phyloP scores from a whole-genome alignment of 1,140 invertebrate genomes.

The Macrocentrus cingulum region DNA sequence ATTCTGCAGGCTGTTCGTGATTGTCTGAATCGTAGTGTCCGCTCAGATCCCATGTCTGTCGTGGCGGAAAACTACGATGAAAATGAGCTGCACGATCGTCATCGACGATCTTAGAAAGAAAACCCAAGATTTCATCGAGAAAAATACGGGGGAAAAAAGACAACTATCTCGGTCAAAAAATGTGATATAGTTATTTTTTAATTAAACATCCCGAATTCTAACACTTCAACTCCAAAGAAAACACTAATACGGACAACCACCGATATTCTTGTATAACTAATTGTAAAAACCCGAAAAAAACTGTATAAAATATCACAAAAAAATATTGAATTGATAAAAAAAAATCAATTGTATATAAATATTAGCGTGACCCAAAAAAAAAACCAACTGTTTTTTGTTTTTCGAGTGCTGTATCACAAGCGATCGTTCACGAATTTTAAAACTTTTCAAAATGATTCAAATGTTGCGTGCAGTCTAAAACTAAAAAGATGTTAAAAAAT shows the following conservation, averaged over 20 bases:
- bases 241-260: background rate
- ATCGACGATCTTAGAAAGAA: background rate
- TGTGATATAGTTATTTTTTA: conserved; percentile 11
- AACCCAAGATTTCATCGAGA: too few relatives aligned
- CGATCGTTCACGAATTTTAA: too few relatives aligned
- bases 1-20: conserved; percentile 77
- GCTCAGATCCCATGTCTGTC: conserved; percentile 42
- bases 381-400: too few relatives aligned
- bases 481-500: too few relatives aligned
- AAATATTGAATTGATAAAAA: background rate
- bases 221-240: background rate
- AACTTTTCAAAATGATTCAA: too few relatives aligned
- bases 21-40: conserved; percentile 63
- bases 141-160: too few relatives aligned
- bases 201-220: background rate
- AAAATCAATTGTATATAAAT: too few relatives aligned
- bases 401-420: too few relatives aligned
- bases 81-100: background rate
- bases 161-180: too few relatives aligned
- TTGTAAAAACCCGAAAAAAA: conserved; percentile 26
- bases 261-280: conserved; percentile 16
- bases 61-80: conserved; percentile 18
- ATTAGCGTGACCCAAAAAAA: too few relatives aligned
- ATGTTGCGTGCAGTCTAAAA: too few relatives aligned
- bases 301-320: background rate